Percentiles rank a stretch among this genome's conserved stretches.
Evolutionary conservation across 2,113 vertebrate species (phyloP).

Genomic region (Rhipidura dahli): DNA sequence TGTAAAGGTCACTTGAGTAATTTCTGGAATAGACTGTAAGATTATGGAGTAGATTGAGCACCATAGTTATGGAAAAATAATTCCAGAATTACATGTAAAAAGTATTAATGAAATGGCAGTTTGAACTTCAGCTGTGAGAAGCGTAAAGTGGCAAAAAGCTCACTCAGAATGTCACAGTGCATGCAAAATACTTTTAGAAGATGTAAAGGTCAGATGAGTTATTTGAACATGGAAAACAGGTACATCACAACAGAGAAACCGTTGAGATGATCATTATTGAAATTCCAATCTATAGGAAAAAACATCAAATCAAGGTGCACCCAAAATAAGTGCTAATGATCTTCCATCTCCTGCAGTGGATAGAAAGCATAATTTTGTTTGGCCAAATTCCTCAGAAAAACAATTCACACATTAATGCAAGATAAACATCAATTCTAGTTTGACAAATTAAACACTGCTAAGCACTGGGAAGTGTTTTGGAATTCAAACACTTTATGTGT

Average conservation of each 20-base stretch:
- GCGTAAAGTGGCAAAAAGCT: background rate
- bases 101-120: background rate
- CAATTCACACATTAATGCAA: background rate
- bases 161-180: background rate
- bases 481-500: background rate
- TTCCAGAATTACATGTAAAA: background rate
- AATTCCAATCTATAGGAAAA: background rate
- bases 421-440: background rate
- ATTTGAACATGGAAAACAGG: background rate
- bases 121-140: background rate
- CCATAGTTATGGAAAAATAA: background rate
- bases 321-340: background rate
- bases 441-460: background rate
- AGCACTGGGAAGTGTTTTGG: background rate
- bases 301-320: background rate
- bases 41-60: background rate
- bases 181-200: background rate
- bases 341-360: background rate
- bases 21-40: constrained; percentile 32
- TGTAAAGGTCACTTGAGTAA: constrained; percentile 27
- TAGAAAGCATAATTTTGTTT: background rate
- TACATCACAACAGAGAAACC: background rate
- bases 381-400: background rate
- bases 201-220: background rate
- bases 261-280: background rate